These are phyloP conservation scores for Aplysina aerophoba DNA, from an alignment of 37 sponge, comb jelly and placozoan species.

Conservation along the genomic window DNA sequence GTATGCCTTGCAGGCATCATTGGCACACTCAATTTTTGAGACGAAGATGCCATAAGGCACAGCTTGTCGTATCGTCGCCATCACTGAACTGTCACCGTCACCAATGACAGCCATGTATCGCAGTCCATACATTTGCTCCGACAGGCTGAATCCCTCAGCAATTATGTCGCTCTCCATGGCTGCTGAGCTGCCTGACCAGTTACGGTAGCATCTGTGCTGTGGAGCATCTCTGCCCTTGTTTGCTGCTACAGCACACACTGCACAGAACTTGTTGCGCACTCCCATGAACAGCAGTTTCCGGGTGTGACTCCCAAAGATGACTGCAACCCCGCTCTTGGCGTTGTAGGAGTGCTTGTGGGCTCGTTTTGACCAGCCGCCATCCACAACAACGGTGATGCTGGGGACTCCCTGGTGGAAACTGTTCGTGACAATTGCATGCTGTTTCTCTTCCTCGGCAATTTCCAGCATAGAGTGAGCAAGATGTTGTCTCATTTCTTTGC, in stretches of 20 bases:
- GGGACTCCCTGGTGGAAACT: conserved; percentile 35
- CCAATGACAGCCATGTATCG: conserved; percentile 43
- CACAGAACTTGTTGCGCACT: conserved; percentile 61
- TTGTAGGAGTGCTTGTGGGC: conserved; percentile 63
- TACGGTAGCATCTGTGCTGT: conserved; percentile 14
- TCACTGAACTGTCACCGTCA: conserved; percentile 15
- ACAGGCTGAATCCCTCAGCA: conserved; percentile 39
- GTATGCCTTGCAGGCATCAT: conserved; percentile 58
- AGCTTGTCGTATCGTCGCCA: conserved; percentile 24
- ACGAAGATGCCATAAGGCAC: conserved; percentile 49
- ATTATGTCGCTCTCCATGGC: conserved; percentile 52
- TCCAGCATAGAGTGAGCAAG: conserved; percentile 1
- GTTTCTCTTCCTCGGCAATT: neutral
- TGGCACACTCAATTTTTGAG: conserved; percentile 60
- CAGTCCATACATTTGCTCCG: conserved; percentile 47
- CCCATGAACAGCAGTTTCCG: conserved; percentile 48
- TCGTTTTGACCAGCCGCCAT: conserved; percentile 61
- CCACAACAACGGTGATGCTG: conserved; percentile 44
- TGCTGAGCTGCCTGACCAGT: conserved; percentile 24
- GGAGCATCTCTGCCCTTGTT: neutral
- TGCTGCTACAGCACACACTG: conserved; percentile 31
- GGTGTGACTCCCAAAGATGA: conserved; percentile 51
- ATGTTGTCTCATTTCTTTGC: neutral
- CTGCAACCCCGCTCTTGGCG: conserved; percentile 54
- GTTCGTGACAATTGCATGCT: neutral